Percentiles rank a stretch among this genome's conserved stretches.
Evolutionary conservation across 2,113 vertebrate genomes (phyloP).

Genomic region (Calypte anna): DNA sequence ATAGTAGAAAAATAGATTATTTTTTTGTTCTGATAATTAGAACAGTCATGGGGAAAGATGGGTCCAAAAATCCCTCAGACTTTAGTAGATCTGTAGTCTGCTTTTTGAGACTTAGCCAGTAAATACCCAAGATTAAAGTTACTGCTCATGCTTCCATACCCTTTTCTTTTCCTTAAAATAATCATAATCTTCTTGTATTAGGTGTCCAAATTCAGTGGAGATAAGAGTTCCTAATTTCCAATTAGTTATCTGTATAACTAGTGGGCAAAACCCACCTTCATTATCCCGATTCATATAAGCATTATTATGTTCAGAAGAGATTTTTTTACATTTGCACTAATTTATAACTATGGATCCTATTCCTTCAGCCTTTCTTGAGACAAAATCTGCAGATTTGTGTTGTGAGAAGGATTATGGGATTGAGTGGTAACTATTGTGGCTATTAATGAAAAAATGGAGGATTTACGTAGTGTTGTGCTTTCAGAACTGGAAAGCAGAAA

Average conservation of each 20-base stretch:
- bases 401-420: not conserved
- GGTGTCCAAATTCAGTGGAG: not conserved
- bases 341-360: not conserved
- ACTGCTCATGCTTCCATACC: not conserved
- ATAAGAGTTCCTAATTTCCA: not conserved
- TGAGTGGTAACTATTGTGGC: not conserved
- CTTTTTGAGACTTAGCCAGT: not conserved
- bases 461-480: not conserved
- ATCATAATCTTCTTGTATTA: not conserved
- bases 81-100: not conserved
- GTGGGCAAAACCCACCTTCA: accelerated
- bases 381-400: not conserved
- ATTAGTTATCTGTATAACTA: not conserved
- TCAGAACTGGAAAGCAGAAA: not conserved
- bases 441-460: not conserved
- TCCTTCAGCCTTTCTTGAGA: not conserved
- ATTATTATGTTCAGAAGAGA: not conserved
- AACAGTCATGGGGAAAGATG: not conserved
- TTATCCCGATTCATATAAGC: not conserved
- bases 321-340: not conserved
- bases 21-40: not conserved
- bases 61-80: not conserved
- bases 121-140: not conserved
- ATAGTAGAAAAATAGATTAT: not conserved
- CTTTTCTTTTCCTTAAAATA: not conserved